These are phyloP conservation scores for Abrostola triplasia DNA, from an alignment of 2,888 invertebrate genomes.

Conservation along the genomic window DNA sequence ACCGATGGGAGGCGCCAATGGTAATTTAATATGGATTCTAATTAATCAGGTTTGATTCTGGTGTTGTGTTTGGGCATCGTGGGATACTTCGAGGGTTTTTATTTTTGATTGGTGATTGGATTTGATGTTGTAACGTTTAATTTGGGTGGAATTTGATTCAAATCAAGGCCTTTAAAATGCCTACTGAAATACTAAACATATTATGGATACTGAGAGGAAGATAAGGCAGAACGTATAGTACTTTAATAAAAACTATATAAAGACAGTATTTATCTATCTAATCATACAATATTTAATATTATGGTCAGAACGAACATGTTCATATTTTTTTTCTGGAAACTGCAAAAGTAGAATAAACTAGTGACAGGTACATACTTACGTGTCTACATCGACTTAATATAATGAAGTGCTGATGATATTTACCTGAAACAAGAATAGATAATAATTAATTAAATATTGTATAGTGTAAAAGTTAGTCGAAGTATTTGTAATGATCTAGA, in stretches of 20 bases:
- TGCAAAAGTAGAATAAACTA: neutral
- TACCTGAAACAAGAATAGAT: conserved; percentile 39
- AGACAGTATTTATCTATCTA: too few relatives aligned
- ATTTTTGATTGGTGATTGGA: conserved; percentile 22
- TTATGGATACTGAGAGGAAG: too few relatives aligned
- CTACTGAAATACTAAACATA: too few relatives aligned
- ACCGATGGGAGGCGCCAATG: conserved; percentile 84
- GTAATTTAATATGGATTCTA: conserved; percentile 73
- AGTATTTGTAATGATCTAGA: neutral
- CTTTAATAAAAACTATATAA: too few relatives aligned
- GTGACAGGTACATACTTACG: neutral
- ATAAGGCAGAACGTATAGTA: too few relatives aligned
- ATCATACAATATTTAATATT: too few relatives aligned
- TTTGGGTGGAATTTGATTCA: too few relatives aligned
- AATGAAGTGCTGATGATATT: conserved; percentile 7
- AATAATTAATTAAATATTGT: neutral
- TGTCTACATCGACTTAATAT: neutral
- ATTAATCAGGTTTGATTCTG: conserved; percentile 56
- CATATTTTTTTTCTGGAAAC: neutral
- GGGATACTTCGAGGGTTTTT: conserved; percentile 27
- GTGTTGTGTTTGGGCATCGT: conserved; percentile 49
- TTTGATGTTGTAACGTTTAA: too few relatives aligned
- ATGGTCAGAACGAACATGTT: neutral
- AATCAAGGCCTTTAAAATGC: too few relatives aligned
- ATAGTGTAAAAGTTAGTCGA: too few relatives aligned